phyloP scores from a whole-genome alignment of 2,113 vertebrate genomes.

The Girardinichthys multiradiatus region DNA sequence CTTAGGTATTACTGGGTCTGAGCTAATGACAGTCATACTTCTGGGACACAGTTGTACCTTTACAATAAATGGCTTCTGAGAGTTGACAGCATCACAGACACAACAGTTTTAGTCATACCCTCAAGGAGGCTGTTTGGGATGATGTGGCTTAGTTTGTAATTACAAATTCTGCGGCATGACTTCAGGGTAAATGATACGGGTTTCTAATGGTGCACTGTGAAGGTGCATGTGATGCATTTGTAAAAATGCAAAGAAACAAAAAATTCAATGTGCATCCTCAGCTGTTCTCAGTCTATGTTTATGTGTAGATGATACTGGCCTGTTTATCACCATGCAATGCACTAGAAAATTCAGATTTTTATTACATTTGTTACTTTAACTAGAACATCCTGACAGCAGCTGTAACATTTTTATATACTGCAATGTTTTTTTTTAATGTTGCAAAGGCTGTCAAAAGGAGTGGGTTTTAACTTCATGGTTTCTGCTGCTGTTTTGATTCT shows the following conservation, averaged over 20 bases:
- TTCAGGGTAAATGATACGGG: slow-evolving; percentile 58
- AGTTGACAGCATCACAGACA: slow-evolving; percentile 48
- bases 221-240: slow-evolving; percentile 7
- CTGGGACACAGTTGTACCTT: slow-evolving; percentile 40
- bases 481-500: neutral
- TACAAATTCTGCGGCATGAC: slow-evolving; percentile 55
- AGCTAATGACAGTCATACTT: slow-evolving; percentile 55
- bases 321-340: neutral
- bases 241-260: slow-evolving; percentile 21
- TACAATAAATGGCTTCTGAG: slow-evolving; percentile 53
- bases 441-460: neutral
- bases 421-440: neutral
- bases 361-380: neutral
- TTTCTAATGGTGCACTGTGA: slow-evolving; percentile 6
- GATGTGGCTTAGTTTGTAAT: slow-evolving; percentile 68
- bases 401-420: neutral
- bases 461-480: neutral
- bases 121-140: slow-evolving; percentile 55
- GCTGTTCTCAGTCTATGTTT: too few relatives aligned
- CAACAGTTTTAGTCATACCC: slow-evolving; percentile 69
- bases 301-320: too few relatives aligned
- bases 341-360: neutral
- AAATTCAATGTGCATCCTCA: neutral
- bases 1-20: slow-evolving; percentile 56
- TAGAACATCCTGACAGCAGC: neutral